phyloP scores from a whole-genome alignment of 2,113 vertebrate species.

The Sinocyclocheilus grahami region DNA sequence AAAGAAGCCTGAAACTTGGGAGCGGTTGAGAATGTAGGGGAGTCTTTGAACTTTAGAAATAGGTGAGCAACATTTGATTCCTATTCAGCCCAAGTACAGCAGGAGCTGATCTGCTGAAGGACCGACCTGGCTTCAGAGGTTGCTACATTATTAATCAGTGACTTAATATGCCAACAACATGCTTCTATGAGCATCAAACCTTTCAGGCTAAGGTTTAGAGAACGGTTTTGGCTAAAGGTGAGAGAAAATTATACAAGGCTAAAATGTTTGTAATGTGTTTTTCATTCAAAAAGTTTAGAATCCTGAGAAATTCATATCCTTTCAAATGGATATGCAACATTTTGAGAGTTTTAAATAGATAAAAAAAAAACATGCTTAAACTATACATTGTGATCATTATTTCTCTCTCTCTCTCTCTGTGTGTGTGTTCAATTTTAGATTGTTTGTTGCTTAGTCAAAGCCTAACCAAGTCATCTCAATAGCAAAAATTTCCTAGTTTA shows the following conservation, averaged over 20 bases:
- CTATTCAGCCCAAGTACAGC: neutral
- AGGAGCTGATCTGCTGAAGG: neutral
- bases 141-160: conserved; percentile 42
- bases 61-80: neutral
- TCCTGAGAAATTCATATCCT: neutral
- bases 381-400: neutral
- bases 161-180: conserved; percentile 33
- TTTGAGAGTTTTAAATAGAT: neutral
- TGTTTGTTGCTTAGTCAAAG: too few relatives aligned
- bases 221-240: neutral
- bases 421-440: too few relatives aligned
- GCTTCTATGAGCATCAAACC: neutral
- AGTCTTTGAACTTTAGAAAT: neutral
- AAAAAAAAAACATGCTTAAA: neutral
- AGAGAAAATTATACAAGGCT: neutral
- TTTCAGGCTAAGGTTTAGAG: neutral
- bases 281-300: neutral
- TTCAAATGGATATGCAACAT: neutral
- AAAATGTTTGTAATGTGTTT: neutral
- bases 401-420: too few relatives aligned
- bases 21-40: conserved; percentile 45
- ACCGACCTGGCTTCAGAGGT: neutral
- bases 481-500: neutral
- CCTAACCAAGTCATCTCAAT: neutral
- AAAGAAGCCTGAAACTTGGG: conserved; percentile 43